Evolutionary conservation across 2,797 vertebrate genomes (phyloP).

Genomic region (Aulostomus chinensis): DNA sequence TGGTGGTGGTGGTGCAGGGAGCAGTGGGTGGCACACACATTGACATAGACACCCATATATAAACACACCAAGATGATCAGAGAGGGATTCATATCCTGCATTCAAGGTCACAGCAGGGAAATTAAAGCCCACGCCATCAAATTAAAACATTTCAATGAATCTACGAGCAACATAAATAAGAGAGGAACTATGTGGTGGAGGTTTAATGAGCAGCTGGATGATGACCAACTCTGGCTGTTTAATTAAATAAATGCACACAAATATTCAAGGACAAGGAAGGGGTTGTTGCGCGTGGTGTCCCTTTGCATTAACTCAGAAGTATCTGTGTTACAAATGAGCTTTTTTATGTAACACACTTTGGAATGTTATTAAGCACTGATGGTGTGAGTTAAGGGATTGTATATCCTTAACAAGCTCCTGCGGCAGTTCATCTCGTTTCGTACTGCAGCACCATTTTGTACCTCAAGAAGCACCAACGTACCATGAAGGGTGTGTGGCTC

Average conservation of each 20-base stretch:
- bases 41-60: background rate
- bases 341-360: background rate
- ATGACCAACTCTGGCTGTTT: constrained; percentile 26
- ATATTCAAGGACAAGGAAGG: constrained; percentile 30
- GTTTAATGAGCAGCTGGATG: constrained; percentile 52
- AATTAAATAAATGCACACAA: constrained; percentile 49
- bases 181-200: constrained; percentile 8
- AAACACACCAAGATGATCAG: constrained; percentile 11
- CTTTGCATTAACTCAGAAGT: constrained; percentile 28
- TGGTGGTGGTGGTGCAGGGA: background rate
- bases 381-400: too few relatives aligned
- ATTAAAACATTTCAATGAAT: constrained; percentile 22
- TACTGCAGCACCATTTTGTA: too few relatives aligned
- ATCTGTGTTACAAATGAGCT: constrained; percentile 13
- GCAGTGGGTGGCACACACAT: background rate
- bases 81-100: constrained; percentile 3
- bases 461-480: too few relatives aligned
- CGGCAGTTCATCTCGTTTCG: too few relatives aligned
- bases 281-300: constrained; percentile 23
- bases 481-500: too few relatives aligned
- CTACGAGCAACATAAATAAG: constrained; percentile 7
- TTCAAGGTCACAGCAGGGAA: constrained; percentile 23
- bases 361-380: constrained; percentile 2
- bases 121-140: constrained; percentile 12
- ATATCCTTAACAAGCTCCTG: too few relatives aligned